These are phyloP conservation scores for Candidula unifasciata DNA, from an alignment of 2,888 invertebrate genomes.

Conservation along the genomic window DNA sequence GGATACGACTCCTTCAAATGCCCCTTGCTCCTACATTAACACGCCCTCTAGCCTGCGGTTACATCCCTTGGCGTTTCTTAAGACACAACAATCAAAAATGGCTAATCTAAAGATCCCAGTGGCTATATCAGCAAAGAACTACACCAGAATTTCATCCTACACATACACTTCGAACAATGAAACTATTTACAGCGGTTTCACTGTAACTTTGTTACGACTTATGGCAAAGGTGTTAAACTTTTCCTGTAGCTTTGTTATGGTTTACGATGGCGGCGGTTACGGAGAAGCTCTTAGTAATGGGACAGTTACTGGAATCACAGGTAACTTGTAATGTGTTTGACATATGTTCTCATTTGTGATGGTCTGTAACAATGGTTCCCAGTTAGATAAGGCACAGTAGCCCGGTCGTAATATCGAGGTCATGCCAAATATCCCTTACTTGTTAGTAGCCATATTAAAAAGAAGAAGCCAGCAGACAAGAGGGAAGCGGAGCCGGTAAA, in stretches of 20 bases:
- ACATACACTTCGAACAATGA: not conserved
- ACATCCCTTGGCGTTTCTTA: not conserved
- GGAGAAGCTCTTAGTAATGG: slow-evolving; percentile 22
- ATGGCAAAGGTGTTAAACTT: slow-evolving; percentile 6
- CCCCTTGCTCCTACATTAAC: not conserved
- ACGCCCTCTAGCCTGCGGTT: not conserved
- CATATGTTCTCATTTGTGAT: no score
- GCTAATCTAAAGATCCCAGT: slow-evolving; percentile 18
- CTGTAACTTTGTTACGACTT: not conserved
- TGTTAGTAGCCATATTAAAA: no score
- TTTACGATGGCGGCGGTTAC: slow-evolving; percentile 25
- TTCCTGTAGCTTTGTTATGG: not conserved
- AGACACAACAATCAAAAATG: slow-evolving; percentile 17
- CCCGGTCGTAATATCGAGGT: no score
- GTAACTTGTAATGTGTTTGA: not conserved
- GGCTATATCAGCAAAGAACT: slow-evolving; percentile 8
- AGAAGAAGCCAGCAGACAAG: no score
- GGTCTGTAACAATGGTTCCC: no score
- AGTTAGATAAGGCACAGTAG: no score
- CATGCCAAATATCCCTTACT: no score
- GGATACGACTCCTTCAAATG: not conserved
- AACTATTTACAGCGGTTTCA: slow-evolving; percentile 8
- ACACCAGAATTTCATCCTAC: not conserved
- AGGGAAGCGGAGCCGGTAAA: no score
- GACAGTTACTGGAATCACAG: slow-evolving; percentile 31